Evolutionary conservation across 2,113 vertebrate genomes (phyloP), one percentile per base, ranked within the genome.

Genomic region (Apaloderma vittatum): DNA sequence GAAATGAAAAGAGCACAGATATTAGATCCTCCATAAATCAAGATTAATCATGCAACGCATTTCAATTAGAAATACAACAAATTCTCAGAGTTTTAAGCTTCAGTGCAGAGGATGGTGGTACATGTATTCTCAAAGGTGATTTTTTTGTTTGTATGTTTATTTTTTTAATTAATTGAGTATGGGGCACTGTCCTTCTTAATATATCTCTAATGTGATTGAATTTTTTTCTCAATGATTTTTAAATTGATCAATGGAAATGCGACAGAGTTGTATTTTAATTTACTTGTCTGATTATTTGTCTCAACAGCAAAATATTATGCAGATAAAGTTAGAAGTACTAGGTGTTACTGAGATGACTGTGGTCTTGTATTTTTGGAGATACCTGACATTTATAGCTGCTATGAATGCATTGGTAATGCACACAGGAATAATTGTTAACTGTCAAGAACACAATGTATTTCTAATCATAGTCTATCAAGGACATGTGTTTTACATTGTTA

Each of bases 401-500:
- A 43, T 92, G 82, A 68, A 51, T 96, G 21, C 36, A 92, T 93
- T 89, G 91, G 87, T 86, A 92, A 95, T 94, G 80, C 92, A 95
- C 81, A 81, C 29, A 93, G 94, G 84, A 97, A 95, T 98, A 98
- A 97, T 96, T 97, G 96, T 97, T 98, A 97, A 80, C 97, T 98
- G 96, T 97, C 96, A 96, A 94, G 94, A 97, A 95, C 92, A 97
- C 82, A 97, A 81, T 97, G 88, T 96, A 93, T 97, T 98, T 98
- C 97, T 98, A 98, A 98, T 97, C 92, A 96, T 95, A 97, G 97
- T 98, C 86, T 61, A 97, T 97, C 96, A 97, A 65, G 96, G 93
- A 97, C 96, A 97, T 89, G 81, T 97, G 95, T 98, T 98, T 98
- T 97, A 94, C 91, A 97, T 95, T 97, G 97, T 97, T 97, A 98